These are phyloP conservation scores for Rhagoletis zephyria DNA, from an alignment of 1,140 invertebrate species.

Conservation along the genomic window DNA sequence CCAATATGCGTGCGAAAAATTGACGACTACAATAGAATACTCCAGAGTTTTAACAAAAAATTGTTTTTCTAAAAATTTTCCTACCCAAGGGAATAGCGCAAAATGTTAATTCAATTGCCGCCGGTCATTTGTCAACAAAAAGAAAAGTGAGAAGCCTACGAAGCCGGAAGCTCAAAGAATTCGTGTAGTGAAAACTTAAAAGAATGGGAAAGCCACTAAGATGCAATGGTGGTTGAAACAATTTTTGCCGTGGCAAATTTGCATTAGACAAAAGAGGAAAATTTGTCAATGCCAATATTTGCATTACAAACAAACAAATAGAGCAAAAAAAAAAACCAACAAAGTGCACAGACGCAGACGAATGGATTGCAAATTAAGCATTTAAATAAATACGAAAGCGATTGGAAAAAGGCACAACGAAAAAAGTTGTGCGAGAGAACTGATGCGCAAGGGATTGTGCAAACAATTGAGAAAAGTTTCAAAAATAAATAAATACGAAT, in stretches of 20 bases:
- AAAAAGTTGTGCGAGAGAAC: neutral
- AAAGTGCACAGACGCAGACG: no score
- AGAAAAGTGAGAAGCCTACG: neutral
- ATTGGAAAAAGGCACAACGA: neutral
- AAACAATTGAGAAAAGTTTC: neutral
- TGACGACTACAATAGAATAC: neutral
- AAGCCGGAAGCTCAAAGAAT: neutral
- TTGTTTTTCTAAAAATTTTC: neutral
- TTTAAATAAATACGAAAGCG: constrained; percentile 40
- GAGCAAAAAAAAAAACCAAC: no score
- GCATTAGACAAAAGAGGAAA: neutral
- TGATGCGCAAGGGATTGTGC: neutral
- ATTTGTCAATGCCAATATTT: neutral
- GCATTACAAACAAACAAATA: neutral
- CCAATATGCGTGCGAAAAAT: neutral
- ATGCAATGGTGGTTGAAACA: neutral
- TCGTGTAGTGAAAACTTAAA: neutral
- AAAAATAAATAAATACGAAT: neutral
- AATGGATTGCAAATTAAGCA: constrained; percentile 21
- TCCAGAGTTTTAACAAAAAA: neutral
- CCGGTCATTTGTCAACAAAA: neutral
- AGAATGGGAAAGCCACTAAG: neutral
- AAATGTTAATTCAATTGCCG: neutral
- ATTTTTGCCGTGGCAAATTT: neutral
- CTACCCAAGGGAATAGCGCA: constrained; percentile 10